Base-by-base conservation (phyloP, 2,888 invertebrate species). In the Erannis defoliaria region DNA sequence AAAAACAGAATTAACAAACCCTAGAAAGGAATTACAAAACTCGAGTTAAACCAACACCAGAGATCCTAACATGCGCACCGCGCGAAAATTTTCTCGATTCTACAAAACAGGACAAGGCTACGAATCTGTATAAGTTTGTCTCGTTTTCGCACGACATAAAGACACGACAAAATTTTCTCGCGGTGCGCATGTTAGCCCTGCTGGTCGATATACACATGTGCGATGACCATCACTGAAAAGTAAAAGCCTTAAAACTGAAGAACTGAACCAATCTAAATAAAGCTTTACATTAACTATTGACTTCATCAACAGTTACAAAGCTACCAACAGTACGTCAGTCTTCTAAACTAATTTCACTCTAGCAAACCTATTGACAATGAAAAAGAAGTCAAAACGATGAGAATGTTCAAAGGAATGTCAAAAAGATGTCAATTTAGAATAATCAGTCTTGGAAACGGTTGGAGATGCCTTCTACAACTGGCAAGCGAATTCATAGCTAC, bases 381-480 rank as follows among this genome's bases (percentile, higher is more conserved):
- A 68, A 68, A 73, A 70, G 38, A 62, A 66, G 72, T 71, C 68
- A 65, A 68, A 71, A 69, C 59, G 65, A 62, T 67, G 67, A 71
- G 77, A 83, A 81, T 78, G 79, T 73, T 73, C 70, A 68, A 66
- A 79, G 90, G 90, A 91, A 90, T 90, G 90, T 90, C 78, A 82
- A 81, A 74, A 61, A 80, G 64, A 76, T 80, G 81, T 84, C 79
- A 90, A 91, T 92, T 93, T 90, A 88, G 90, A 86, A 86, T 86
- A 89, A 89, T 93, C 93, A 93, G 93, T 93, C 93, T 91, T 93
- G 84, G 84, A 84, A 77, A 86, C 86, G 85, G 85, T 84, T 83
- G 84, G 70, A 79, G 76, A 80, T 77, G 81, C 77, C 72, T 71
- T 76, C 70, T 69, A 62, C 57, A 69, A 53, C 64, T 70, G 72